phyloP scores from a whole-genome alignment of 2,797 vertebrate genomes.

The Myoxocephalus aenaeus region DNA sequence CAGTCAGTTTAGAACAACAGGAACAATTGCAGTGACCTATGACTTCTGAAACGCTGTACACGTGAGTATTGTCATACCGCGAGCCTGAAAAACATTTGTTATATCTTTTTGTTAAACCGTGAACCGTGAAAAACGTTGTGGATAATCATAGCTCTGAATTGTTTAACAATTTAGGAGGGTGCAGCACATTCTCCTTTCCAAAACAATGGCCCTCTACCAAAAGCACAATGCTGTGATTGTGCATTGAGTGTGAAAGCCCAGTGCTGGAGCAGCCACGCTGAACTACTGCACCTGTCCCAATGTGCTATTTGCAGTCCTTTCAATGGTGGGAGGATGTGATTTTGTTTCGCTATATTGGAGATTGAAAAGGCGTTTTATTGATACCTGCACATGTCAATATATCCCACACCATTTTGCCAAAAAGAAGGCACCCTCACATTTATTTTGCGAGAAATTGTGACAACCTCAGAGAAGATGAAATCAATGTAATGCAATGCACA shows the following conservation, averaged over 20 bases:
- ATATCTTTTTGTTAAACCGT: too few relatives aligned
- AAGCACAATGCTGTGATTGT: neutral
- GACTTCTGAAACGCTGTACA: neutral
- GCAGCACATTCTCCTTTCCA: neutral
- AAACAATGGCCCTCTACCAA: neutral
- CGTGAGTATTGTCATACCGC: neutral
- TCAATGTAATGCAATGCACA: neutral
- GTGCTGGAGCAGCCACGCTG: neutral
- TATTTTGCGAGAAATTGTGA: neutral
- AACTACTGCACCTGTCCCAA: neutral
- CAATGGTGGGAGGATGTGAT: neutral
- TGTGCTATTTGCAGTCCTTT: neutral
- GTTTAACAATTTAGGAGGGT: neutral
- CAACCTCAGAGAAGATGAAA: slow-evolving; percentile 1
- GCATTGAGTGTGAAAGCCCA: slow-evolving; percentile 1
- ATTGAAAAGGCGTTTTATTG: neutral
- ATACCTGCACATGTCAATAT: neutral
- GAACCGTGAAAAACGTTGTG: neutral
- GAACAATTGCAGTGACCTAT: neutral
- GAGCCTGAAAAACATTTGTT: neutral
- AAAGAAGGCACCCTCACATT: slow-evolving; percentile 16
- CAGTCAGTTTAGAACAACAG: neutral
- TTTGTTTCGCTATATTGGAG: neutral
- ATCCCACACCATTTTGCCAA: neutral
- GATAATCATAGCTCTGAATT: neutral